These are phyloP conservation scores for Archilochus colubris DNA, from an alignment of 2,113 vertebrate species.

Conservation along the genomic window DNA sequence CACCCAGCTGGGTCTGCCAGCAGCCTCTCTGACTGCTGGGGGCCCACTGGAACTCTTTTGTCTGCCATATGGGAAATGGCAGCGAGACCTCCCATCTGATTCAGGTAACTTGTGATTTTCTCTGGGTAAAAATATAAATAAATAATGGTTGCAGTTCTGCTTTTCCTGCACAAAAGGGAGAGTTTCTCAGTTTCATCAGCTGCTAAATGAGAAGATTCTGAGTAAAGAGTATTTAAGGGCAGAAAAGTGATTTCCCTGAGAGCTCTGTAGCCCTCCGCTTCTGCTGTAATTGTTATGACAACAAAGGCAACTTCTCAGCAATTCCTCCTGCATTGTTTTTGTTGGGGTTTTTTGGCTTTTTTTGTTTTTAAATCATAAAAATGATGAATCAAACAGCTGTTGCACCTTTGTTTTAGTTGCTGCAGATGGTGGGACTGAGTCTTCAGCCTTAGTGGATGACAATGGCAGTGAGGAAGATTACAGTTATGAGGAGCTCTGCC, in stretches of 20 bases:
- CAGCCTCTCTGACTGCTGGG: neutral
- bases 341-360: neutral
- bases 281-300: neutral
- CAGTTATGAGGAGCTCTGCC: constrained; percentile 90
- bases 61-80: neutral
- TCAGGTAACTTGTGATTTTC: neutral
- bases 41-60: neutral
- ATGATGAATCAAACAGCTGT: constrained; percentile 56
- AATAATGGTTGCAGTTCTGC: neutral
- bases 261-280: neutral
- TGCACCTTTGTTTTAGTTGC: constrained; percentile 63
- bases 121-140: neutral
- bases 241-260: neutral
- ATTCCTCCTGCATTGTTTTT: constrained; percentile 25
- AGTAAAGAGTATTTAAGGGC: neutral
- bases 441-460: constrained; percentile 84
- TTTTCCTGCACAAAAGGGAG: neutral
- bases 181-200: neutral
- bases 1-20: neutral
- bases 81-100: neutral
- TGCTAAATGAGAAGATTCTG: neutral
- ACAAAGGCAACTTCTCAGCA: neutral
- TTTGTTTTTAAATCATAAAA: neutral
- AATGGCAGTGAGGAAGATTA: constrained; percentile 94
- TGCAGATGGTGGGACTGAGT: constrained; percentile 84